Base-by-base conservation (phyloP, 2,888 invertebrate species). In the Drosophila barbarae region DNA sequence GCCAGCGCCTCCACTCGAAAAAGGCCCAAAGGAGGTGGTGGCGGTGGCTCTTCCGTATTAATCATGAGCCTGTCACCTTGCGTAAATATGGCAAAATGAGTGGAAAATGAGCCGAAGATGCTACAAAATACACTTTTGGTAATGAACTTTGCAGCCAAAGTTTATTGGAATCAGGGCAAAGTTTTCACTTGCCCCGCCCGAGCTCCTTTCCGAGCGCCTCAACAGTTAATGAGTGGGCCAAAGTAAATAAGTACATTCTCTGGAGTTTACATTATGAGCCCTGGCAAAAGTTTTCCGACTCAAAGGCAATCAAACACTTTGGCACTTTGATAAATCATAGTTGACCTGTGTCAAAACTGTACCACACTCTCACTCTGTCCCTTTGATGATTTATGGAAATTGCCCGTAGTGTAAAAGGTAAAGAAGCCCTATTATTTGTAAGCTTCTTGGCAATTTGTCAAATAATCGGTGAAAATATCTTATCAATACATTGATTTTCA, bases 41-140 rank as follows among this genome's bases (percentile, higher is more conserved):
- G 18, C 12, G 21, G 7, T 4, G 23, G 52, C 50, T 61, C 60
- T 51, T 73, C 67, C 69, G 68, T 78, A 84, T 84, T 84, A 83
- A 83, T 83, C 84, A 84, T 74, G 72, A 59, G 71, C 72, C 77
- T 84, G 84, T 76, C 84, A 84, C 83, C 80, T 80, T 77, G 56
- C 70, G 72, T 77, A 80, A 84, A 84, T 82, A 76, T 72, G 77
- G 71, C 72, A 77, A 80, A 76, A 69, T 66, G 71, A 77, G 76
- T 74, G 69, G 71, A 72, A 80, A 76, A 78, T 69, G 74, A 58
- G 69, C 51, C 41, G 52, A 75, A 57, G 75, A 64, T 66, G 65
- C 54, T 60, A 18, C 13, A 38, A 52, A 58, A 57, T 65, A 71
- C 64, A 65, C 54, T 73, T 61, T 77, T 69, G 71, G 71, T 76